These are phyloP conservation scores for Limosa lapponica DNA, from an alignment of 2,797 vertebrate species.

Conservation along the genomic window DNA sequence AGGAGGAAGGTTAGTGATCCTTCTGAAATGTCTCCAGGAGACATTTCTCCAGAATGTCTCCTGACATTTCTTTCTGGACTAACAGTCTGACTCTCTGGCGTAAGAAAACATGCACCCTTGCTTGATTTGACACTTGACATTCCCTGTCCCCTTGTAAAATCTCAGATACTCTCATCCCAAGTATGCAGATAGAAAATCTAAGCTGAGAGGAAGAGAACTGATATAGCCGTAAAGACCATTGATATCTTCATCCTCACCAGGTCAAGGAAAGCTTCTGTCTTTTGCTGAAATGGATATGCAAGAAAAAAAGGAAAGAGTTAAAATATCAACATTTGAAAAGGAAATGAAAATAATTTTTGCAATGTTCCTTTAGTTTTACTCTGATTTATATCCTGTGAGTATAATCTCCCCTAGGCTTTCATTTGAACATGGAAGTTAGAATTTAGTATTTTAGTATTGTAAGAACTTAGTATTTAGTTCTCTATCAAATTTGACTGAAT, in stretches of 20 bases:
- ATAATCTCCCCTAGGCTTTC: neutral
- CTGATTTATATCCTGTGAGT: neutral
- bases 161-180: neutral
- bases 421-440: neutral
- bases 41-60: neutral
- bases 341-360: neutral
- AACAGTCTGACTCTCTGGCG: neutral
- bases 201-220: neutral
- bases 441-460: neutral
- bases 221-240: neutral
- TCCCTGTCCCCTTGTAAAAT: neutral
- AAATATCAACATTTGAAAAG: neutral
- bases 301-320: neutral
- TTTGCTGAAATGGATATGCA: neutral
- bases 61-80: neutral
- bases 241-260: rapidly evolving
- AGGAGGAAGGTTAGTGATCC: neutral
- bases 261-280: neutral
- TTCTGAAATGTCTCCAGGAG: neutral
- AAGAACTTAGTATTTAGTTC: neutral
- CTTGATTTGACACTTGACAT: neutral
- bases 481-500: neutral
- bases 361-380: neutral
- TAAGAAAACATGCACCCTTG: rapidly evolving
- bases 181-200: neutral